Percentiles rank a stretch among this genome's conserved stretches.
Evolutionary conservation across 2,797 vertebrate species (phyloP).

Genomic region (Betta splendens): DNA sequence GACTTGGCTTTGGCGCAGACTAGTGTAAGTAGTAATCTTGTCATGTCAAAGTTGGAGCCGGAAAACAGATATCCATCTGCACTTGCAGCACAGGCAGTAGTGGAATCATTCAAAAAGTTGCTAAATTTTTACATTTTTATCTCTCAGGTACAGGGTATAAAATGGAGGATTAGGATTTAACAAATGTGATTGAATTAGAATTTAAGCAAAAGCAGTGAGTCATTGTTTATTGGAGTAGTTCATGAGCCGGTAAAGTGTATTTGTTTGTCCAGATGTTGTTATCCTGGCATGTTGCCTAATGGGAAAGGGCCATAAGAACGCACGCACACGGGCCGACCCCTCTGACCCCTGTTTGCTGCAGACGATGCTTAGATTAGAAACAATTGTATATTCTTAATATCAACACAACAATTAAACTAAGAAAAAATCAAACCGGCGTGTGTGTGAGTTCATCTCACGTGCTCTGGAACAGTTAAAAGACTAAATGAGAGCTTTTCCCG

Average conservation of each 20-base stretch:
- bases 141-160: too few relatives aligned
- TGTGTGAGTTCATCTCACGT: conserved; percentile 21
- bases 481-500: too few relatives aligned
- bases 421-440: conserved; percentile 5
- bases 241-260: conserved; percentile 39
- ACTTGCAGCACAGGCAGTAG: background rate
- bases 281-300: conserved; percentile 2
- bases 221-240: conserved; percentile 28
- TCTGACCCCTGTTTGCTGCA: conserved; percentile 7
- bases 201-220: conserved; percentile 13
- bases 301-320: conserved; percentile 17
- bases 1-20: conserved; percentile 40
- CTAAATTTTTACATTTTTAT: conserved; percentile 8
- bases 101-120: conserved; percentile 4
- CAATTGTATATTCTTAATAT: conserved; percentile 13
- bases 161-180: too few relatives aligned
- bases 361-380: conserved; percentile 18
- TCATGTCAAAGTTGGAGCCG: conserved; percentile 13
- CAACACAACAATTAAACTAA: conserved; percentile 19
- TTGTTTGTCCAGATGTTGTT: background rate
- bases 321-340: background rate
- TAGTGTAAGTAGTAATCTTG: too few relatives aligned
- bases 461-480: background rate
- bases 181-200: background rate
- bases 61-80: conserved; percentile 34